Evolutionary conservation across 2,113 vertebrate species (phyloP), one percentile per base, ranked within the genome.

Genomic region (Zapornia atra): DNA sequence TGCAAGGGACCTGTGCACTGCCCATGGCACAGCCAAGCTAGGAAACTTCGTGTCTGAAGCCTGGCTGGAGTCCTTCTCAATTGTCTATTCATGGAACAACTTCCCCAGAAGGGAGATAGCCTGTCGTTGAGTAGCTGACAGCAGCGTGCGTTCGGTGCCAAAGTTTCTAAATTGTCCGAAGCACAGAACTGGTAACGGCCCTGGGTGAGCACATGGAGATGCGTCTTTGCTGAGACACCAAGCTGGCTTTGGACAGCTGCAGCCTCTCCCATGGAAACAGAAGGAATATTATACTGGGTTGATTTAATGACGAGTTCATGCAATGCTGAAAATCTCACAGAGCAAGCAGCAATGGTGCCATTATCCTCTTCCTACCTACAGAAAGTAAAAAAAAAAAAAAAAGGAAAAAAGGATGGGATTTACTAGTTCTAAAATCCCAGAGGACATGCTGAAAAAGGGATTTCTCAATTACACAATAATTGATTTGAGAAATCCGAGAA

Each of bases 1-100:
- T 29, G 46, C 46, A 60, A 9, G 8, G 22, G n/a, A 61, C 4
- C 2, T 0, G 8, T 60, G 59, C 3, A 2, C 15, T 0, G 1
- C 11, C 42, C 2, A 3, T 1, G 4, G 33, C 2, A 1, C 2
- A 6, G 28, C 24, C 1, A 1, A 82, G 10, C 19, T 48, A 29
- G 72, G n/a, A 68, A 51, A 59, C 9, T 10, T 66, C 1, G 0
- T 56, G 28, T 17, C 51, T 40, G 53, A 56, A 68, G 15, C 12
- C 40, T 78, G 48, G 10, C 48, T 57, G 71, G 29, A 71, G n/a
- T 59, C 25, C 36, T 65, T 46, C 54, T 56, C 33, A 4, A 3
- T 28, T 20, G 26, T 54, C 26, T 29, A 29, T 29, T 9, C 28
- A 10, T 54, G 51, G 51, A 25, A 53, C 51, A 53, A 28, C 51